Evolutionary conservation across 2,113 vertebrate genomes (phyloP), one percentile per base, ranked within the genome.

Genomic region (Rhagologus leucostigma): DNA sequence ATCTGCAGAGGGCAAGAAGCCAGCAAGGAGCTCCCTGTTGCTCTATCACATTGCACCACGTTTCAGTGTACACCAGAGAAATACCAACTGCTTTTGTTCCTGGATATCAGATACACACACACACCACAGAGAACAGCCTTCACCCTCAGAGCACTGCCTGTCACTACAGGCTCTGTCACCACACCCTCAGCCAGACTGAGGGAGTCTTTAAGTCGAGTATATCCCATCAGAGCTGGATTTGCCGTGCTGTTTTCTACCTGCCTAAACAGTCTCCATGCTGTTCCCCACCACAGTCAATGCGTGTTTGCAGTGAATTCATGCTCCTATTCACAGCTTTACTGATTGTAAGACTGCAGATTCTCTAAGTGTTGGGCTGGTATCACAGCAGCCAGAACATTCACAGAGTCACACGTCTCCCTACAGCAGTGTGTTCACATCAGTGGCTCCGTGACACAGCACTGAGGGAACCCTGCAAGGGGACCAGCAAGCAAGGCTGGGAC

Each of bases 11-110:
- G 88, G 90, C 89, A 84, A 57, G 87, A 78, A 78, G 86, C 90
- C 95, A 93, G 49, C 62, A 63, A 94, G 80, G 83, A 96, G 90
- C 49, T 96, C 86, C 86, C 44, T 90, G 73, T 42, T 74, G n/a
- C 55, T 96, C 77, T 78, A 29, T 64, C 86, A 57, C 62, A 57
- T n/a, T 68, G 80, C 88, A 78, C 64, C 88, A 87, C 41, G 14
- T 75, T 81, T 80, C 76, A 82, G 56, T 16, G 65, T 49, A 37
- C 52, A 50, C 29, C 42, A 56, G 52, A 42, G 68, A 88, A 86
- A 90, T 0, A 2, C 70, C 82, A 74, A 1, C 30, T 49, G 76
- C 88, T 95, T 93, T 91, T 95, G 79, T 84, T 89, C 80, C 64
- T 93, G 68, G 60, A 8, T 84, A 82, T 92, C 88, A 89, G 90